Conservation (phyloP, 2,888 invertebrate species). For the Pyrocoelia pectoralis region DNA sequence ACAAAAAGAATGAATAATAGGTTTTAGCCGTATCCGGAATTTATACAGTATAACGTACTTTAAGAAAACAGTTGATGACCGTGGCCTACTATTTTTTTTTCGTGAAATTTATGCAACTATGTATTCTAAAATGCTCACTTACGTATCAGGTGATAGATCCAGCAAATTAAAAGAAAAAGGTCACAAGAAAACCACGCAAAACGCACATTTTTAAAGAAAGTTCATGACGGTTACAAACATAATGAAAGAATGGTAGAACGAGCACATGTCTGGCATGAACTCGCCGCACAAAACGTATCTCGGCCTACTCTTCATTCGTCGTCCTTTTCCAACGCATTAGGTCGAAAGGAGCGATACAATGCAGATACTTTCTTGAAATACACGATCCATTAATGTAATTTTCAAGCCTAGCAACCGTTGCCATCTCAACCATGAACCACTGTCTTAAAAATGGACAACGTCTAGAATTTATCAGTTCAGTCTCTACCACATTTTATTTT, state of each 20-base stretch:
- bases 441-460: conserved; percentile 33
- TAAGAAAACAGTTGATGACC: conserved; percentile 10
- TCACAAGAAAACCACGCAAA: conserved; percentile 14
- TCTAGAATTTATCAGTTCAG: conserved; percentile 29
- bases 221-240: conserved; percentile 28
- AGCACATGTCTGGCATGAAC: conserved; percentile 42
- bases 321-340: conserved; percentile 19
- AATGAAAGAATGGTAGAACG: conserved; percentile 28
- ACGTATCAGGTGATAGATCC: neutral
- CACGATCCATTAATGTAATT: conserved; percentile 27
- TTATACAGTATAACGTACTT: conserved; percentile 27
- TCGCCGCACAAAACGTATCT: conserved; percentile 15
- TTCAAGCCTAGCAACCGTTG: conserved; percentile 53
- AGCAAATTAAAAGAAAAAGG: neutral
- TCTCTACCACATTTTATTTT: conserved; percentile 14
- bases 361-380: conserved; percentile 15
- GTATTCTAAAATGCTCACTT: conserved; percentile 3
- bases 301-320: conserved; percentile 18
- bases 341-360: conserved; percentile 17
- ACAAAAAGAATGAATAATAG: conserved; percentile 43
- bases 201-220: conserved; percentile 21
- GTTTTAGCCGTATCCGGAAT: conserved; percentile 35
- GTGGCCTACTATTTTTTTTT: neutral
- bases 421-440: conserved; percentile 50
- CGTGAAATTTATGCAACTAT: neutral